A percentile compares a stretch with the other conserved stretches of the same genome.
Conservation (phyloP, 2,113 vertebrate species). For the Protobothrops mucrosquamatus region DNA sequence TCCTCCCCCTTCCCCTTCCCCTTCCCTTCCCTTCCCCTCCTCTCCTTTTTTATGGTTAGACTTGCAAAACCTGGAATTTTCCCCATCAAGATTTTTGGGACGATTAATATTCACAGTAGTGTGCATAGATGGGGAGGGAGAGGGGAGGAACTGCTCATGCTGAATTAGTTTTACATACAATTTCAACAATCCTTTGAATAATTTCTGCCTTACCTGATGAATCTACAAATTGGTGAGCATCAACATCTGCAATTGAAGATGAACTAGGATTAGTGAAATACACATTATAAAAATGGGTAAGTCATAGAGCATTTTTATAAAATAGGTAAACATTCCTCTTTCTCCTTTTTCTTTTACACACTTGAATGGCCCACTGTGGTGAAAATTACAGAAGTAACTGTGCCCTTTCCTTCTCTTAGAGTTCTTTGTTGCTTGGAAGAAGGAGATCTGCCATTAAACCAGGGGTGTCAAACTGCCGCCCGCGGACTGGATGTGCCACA, state of each 20-base stretch:
- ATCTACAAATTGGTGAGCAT: neutral
- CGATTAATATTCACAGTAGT: neutral
- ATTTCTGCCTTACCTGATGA: neutral
- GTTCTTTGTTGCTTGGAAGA: neutral
- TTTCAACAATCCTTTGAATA: neutral
- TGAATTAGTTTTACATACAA: neutral
- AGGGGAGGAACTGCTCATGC: neutral
- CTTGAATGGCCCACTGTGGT: neutral
- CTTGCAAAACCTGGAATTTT: neutral
- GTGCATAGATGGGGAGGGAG: too few species aligned
- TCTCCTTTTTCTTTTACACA: neutral
- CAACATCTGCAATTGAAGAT: neutral
- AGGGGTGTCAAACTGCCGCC: too few species aligned
- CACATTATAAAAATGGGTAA: neutral
- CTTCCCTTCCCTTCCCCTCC: too few species aligned
- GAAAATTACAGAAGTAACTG: neutral
- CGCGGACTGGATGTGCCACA: too few species aligned
- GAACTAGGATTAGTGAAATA: neutral
- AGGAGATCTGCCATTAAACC: neutral
- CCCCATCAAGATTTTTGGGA: too few species aligned
- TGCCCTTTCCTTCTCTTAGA: neutral
- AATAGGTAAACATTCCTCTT: neutral
- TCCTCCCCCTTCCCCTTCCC: too few species aligned
- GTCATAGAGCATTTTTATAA: neutral
- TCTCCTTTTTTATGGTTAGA: neutral